phyloP scores from a whole-genome alignment of 2,113 vertebrate species.

The Pterocles gutturalis region DNA sequence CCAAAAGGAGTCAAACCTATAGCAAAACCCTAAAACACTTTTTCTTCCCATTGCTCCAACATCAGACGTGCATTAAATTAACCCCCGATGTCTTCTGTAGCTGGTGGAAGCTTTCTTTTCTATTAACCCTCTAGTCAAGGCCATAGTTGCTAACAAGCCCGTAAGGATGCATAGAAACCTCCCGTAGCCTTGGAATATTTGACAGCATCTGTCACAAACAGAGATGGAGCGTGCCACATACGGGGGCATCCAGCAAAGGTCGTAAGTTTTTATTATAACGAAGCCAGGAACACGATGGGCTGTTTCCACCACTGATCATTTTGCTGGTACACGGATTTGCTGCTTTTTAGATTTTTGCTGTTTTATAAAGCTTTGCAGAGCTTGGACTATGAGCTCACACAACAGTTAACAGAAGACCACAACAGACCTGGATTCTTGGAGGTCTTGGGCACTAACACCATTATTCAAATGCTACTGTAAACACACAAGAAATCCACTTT shows the following conservation, averaged over 20 bases:
- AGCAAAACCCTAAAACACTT: not conserved
- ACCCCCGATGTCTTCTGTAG: rapidly evolving
- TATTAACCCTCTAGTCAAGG: not conserved
- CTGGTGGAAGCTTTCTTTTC: not conserved
- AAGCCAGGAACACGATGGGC: not conserved
- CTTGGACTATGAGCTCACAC: not conserved
- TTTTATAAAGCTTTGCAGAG: not conserved
- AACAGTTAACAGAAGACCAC: not conserved
- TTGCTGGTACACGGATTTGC: not conserved
- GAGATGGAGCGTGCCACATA: not conserved
- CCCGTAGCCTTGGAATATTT: not conserved
- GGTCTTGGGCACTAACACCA: not conserved
- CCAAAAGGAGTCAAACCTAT: not conserved
- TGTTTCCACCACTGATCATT: not conserved
- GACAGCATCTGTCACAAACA: not conserved
- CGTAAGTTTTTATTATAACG: not conserved
- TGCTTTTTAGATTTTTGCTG: not conserved
- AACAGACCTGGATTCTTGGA: not conserved
- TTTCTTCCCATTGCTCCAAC: not conserved
- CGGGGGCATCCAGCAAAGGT: not conserved
- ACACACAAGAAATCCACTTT: not conserved
- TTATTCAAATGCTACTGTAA: rapidly evolving
- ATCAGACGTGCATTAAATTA: not conserved
- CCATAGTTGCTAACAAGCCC: not conserved
- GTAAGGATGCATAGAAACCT: not conserved